These are phyloP conservation scores for Corapipo altera DNA, from an alignment of 2,113 vertebrate species.

Conservation along the genomic window DNA sequence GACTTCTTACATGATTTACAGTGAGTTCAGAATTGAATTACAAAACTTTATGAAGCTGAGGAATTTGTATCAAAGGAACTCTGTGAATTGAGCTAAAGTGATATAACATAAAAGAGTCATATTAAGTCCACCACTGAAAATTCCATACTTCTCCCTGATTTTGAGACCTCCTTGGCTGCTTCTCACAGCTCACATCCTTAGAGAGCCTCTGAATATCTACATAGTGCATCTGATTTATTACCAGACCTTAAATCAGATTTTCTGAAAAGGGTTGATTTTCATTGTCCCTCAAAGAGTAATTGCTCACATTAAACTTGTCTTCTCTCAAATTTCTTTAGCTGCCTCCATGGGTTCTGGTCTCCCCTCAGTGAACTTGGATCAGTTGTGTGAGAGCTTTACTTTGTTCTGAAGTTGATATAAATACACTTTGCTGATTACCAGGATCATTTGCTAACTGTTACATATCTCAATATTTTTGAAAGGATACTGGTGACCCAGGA, in stretches of 20 bases:
- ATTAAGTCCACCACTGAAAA: not conserved
- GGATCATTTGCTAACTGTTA: not conserved
- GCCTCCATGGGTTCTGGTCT: not conserved
- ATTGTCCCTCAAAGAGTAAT: not conserved
- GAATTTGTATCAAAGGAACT: not conserved
- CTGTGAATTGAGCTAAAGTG: not conserved
- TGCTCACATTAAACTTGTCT: not conserved
- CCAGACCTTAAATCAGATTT: not conserved
- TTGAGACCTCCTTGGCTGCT: not conserved
- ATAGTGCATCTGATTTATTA: not conserved
- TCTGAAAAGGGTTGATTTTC: not conserved
- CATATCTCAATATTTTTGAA: not conserved
- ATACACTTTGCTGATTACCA: not conserved
- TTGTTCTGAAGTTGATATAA: not conserved
- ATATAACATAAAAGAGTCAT: not conserved
- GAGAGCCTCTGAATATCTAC: not conserved
- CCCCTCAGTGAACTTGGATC: not conserved
- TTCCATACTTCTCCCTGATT: not conserved
- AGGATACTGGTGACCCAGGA: not conserved
- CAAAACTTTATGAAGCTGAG: not conserved
- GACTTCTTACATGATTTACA: not conserved
- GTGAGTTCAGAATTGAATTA: not conserved
- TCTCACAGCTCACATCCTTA: not conserved
- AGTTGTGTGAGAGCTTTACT: not conserved
- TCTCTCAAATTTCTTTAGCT: not conserved